Base-by-base conservation (phyloP, 2,888 invertebrate genomes). In the Drosophila seclusa region DNA sequence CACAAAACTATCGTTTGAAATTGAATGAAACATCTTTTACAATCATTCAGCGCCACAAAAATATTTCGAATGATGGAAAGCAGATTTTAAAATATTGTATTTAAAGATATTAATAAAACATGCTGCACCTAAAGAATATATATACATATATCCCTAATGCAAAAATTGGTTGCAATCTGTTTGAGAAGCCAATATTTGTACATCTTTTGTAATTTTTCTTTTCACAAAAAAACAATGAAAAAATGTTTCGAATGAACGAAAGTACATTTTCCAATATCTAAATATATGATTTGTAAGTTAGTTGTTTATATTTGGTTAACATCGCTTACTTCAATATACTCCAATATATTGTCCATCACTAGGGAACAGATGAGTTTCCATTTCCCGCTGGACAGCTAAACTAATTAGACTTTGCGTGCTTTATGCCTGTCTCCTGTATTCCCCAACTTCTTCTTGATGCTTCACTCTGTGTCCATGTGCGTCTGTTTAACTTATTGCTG, bases 401-500 rank as follows among this genome's bases (percentile, higher is more conserved):
- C 86, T 90, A 87, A 87, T 87, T 87, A 87, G 90, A 82, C 73
- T 63, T 81, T 87, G 89, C 90, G 85, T 90, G 90, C 72, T 78
- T 88, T 86, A 81, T 71, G 89, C 68, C 63, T 68, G 57, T 71
- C 83, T 67, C 72, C 49, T 27, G 45, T 58, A 36, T 68, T 60
- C 36, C 72, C 49, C 52, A 45, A 32, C 68, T 45, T 24, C 49
- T 53, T 48, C 36, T 34, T 45, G 52, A 59, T 65, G 60, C 48
- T 45, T 60, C 48, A 52, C 40, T 32, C 31, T 50, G 29, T 67
- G 74, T 61, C 59, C 81, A 72, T 80, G 71, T 87, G 90, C 76
- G 90, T 84, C 80, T 84, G 75, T 79, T 89, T 87, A 87, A 90
- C 86, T 87, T 87, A 89, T 90, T 87, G 90, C 88, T 87, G 91